Evolutionary conservation across 1,140 invertebrate genomes (phyloP).

Genomic region (Idris sp.): DNA sequence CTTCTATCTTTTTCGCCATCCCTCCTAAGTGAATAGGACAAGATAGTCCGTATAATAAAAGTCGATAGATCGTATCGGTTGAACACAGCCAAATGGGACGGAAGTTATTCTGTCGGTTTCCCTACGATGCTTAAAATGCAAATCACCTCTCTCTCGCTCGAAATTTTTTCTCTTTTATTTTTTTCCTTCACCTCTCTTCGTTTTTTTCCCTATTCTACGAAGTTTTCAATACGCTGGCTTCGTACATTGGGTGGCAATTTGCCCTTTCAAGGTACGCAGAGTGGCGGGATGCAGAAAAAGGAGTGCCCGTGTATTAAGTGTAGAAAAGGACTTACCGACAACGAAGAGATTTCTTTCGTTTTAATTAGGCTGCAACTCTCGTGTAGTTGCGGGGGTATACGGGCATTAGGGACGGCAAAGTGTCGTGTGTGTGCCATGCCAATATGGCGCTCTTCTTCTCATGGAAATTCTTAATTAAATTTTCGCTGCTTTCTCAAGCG

Average conservation of each 20-base stretch:
- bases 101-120: constrained; percentile 63
- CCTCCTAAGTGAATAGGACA: constrained; percentile 48
- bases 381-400: constrained; percentile 27
- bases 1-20: constrained; percentile 23
- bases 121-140: constrained; percentile 67
- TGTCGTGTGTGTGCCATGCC: constrained; percentile 70
- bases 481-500: constrained; percentile 62
- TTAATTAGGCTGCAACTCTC: constrained; percentile 69
- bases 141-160: constrained; percentile 36
- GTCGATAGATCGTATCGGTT: constrained; percentile 62
- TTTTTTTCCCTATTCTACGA: constrained; percentile 46
- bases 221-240: constrained; percentile 63
- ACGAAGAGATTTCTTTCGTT: constrained; percentile 71
- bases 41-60: constrained; percentile 58
- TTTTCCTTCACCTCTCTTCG: constrained; percentile 16
- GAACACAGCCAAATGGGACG: constrained; percentile 61
- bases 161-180: constrained; percentile 23
- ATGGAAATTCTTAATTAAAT: constrained; percentile 76
- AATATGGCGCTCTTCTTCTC: constrained; percentile 65
- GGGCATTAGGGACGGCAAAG: too few relatives aligned
- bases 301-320: constrained; percentile 15
- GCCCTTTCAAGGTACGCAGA: constrained; percentile 52
- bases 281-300: constrained; percentile 29
- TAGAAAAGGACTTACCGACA: constrained; percentile 20
- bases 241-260: constrained; percentile 60